A percentile compares a stretch with the other conserved stretches of the same genome.
Conservation (phyloP, 2,888 invertebrate genomes). For the Eristalinus aeneus region DNA sequence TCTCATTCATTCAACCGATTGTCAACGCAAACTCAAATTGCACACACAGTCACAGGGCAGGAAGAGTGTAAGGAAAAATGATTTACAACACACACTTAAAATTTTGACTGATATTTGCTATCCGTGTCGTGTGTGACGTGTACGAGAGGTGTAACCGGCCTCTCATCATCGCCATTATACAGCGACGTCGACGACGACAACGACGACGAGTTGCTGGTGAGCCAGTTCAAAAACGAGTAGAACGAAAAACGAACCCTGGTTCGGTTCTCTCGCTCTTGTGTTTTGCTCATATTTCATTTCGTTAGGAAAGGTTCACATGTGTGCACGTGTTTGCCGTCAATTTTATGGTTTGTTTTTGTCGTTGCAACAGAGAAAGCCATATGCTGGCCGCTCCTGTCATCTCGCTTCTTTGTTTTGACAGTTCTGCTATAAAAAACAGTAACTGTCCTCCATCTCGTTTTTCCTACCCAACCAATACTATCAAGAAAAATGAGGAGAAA, state of each 20-base stretch:
- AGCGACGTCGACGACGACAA: conserved; percentile 1
- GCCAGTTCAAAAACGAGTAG: conserved; percentile 60
- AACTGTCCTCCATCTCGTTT: conserved; percentile 68
- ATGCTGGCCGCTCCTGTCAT: conserved; percentile 11
- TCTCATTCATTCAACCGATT: conserved; percentile 70
- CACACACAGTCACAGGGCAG: conserved; percentile 27
- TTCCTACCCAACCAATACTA: conserved; percentile 51
- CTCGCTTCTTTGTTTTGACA: conserved; percentile 69
- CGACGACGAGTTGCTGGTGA: too few relatives aligned
- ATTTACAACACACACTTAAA: conserved; percentile 71
- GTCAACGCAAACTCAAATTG: conserved; percentile 70
- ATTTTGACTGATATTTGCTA: conserved; percentile 70
- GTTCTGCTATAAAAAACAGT: conserved; percentile 64
- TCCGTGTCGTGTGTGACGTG: conserved; percentile 67
- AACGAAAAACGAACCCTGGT: conserved; percentile 61
- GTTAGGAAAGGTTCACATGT: conserved; percentile 69
- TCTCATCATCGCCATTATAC: conserved; percentile 71
- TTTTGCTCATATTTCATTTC: conserved; percentile 78
- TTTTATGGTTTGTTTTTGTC: conserved; percentile 77
- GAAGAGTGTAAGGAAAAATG: conserved; percentile 51
- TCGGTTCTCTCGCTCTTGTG: conserved; percentile 70
- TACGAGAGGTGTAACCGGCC: conserved; percentile 71
- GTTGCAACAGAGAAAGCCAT: conserved; percentile 35
- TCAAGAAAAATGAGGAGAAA: conserved; percentile 68
- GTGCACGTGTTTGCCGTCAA: conserved; percentile 75